A percentile compares a stretch with the other conserved stretches of the same genome.
Evolutionary conservation across 1,140 invertebrate genomes (phyloP).

Genomic region (Zaprionus lachaisei): DNA sequence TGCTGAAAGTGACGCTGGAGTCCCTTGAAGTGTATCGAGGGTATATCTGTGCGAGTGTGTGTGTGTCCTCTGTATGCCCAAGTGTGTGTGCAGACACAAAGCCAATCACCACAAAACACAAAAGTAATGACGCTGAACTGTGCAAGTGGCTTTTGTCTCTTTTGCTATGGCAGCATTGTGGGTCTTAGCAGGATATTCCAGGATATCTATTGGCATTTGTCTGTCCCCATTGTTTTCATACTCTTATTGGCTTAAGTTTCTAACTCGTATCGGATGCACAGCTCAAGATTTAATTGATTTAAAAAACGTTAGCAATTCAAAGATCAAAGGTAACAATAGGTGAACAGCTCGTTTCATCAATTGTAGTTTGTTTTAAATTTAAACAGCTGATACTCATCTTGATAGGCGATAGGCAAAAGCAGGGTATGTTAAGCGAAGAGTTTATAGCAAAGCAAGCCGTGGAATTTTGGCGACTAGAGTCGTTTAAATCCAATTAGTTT

Average conservation of each 20-base stretch:
- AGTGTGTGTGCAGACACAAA: constrained; percentile 45
- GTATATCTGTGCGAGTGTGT: background rate
- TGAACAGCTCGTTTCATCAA: background rate
- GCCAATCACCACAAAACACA: constrained; percentile 78
- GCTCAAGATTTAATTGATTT: constrained; percentile 25
- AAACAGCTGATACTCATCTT: background rate
- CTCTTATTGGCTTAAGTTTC: constrained; percentile 16
- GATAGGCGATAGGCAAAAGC: background rate
- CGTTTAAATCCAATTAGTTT: too few relatives aligned
- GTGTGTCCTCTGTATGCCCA: background rate
- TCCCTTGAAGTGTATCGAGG: background rate
- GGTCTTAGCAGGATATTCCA: constrained; percentile 15
- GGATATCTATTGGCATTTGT: constrained; percentile 17
- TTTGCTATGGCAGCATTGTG: constrained; percentile 27
- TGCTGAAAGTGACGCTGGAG: constrained; percentile 29
- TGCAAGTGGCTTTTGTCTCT: constrained; percentile 63
- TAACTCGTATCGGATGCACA: constrained; percentile 16
- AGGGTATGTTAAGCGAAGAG: too few relatives aligned
- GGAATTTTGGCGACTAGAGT: too few relatives aligned
- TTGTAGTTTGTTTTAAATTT: background rate
- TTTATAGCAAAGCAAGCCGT: too few relatives aligned
- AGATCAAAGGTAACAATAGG: constrained; percentile 8
- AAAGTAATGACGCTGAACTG: constrained; percentile 73
- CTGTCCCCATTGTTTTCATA: constrained; percentile 8
- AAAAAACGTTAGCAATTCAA: background rate